Conservation (phyloP, 2,888 invertebrate genomes). For the Catocala sponsa region DNA sequence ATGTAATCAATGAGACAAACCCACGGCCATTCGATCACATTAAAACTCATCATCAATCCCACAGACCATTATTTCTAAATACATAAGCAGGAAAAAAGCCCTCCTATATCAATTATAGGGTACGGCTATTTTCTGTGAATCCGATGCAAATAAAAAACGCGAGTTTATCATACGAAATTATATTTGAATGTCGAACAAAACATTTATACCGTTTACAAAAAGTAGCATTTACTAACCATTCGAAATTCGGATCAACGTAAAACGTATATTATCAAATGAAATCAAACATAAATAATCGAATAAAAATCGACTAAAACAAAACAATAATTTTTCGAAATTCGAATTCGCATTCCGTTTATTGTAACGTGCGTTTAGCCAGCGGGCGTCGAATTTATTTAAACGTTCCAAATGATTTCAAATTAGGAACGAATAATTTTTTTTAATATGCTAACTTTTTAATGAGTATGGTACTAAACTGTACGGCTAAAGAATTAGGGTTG, state of each 20-base stretch:
- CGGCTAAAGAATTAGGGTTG: constrained; percentile 8
- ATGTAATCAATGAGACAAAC: no score
- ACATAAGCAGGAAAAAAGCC: neutral
- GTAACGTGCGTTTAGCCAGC: constrained; percentile 56
- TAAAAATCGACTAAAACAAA: constrained; percentile 29
- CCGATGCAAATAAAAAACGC: constrained; percentile 6
- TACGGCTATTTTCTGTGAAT: neutral
- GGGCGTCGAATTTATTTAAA: constrained; percentile 60
- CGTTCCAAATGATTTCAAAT: constrained; percentile 69
- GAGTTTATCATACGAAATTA: constrained; percentile 10
- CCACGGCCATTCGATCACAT: no score
- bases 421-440: constrained; percentile 73
- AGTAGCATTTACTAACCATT: constrained; percentile 9
- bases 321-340: constrained; percentile 49
- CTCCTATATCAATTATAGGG: neutral
- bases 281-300: constrained; percentile 18
- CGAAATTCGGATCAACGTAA: constrained; percentile 13
- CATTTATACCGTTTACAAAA: constrained; percentile 13
- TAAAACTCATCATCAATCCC: no score
- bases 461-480: constrained; percentile 44
- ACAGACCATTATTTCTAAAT: no score
- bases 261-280: constrained; percentile 23
- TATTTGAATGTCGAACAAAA: constrained; percentile 14
- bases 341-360: constrained; percentile 68
- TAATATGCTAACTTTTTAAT: constrained; percentile 52